Conservation (phyloP, 2,113 vertebrate genomes). For the Ailuropoda melanoleuca region DNA sequence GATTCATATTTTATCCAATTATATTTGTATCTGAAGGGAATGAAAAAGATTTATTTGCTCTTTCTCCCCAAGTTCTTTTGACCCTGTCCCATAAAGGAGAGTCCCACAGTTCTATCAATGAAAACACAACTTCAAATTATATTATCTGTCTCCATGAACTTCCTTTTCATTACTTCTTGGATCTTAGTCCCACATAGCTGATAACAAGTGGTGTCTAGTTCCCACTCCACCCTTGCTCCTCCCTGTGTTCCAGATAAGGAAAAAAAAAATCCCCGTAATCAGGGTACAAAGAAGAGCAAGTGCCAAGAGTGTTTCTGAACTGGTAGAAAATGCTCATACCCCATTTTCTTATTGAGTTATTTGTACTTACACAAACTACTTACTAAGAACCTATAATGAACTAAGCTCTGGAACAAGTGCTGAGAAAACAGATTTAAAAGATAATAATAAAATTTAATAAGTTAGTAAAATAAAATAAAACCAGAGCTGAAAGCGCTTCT, state of each 20-base stretch:
- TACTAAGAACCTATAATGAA: not conserved
- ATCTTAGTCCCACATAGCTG: not conserved
- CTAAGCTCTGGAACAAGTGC: not conserved
- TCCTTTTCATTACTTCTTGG: constrained; percentile 2
- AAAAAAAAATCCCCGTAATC: not conserved
- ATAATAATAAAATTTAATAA: not conserved
- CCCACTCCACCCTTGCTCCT: not conserved
- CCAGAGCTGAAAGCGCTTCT: not conserved
- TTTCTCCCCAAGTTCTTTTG: constrained; percentile 76
- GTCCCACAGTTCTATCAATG: constrained; percentile 54
- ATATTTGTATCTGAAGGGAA: constrained; percentile 72
- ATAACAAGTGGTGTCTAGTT: not conserved
- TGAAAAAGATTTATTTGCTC: constrained; percentile 84
- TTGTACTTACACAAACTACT: not conserved
- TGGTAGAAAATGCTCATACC: not conserved
- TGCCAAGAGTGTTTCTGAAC: not conserved
- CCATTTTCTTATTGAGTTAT: not conserved
- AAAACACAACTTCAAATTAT: constrained; percentile 55
- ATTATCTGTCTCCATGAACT: constrained; percentile 43
- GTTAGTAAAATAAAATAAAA: not conserved
- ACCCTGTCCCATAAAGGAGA: constrained; percentile 28
- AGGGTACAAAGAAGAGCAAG: not conserved
- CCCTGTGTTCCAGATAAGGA: not conserved
- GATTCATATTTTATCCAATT: constrained; percentile 71
- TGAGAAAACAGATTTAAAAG: not conserved